Conservation (phyloP, 2,113 vertebrate genomes). For the Brachirus orientalis region DNA sequence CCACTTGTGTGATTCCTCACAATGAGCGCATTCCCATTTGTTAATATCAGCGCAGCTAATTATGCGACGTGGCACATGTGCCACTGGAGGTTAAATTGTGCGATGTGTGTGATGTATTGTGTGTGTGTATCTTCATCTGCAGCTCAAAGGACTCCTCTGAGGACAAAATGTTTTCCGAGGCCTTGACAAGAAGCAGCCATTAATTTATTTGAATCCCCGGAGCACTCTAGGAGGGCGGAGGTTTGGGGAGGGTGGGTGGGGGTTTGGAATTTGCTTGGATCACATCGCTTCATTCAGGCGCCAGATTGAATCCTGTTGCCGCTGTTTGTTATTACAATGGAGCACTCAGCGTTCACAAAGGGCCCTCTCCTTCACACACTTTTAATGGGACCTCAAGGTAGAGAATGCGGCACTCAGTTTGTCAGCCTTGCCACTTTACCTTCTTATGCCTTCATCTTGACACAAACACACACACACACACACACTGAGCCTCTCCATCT, state of each 20-base stretch:
- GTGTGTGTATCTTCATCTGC: neutral
- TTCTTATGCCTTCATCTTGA: slow-evolving; percentile 56
- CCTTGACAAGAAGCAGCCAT: slow-evolving; percentile 43
- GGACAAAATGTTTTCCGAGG: slow-evolving; percentile 22
- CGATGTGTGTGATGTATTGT: too few relatives aligned
- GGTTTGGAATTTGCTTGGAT: slow-evolving; percentile 43
- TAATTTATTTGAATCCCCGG: slow-evolving; percentile 37
- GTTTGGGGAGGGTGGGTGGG: neutral
- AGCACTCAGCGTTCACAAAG: slow-evolving; percentile 72
- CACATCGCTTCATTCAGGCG: slow-evolving; percentile 48
- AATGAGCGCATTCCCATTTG: neutral
- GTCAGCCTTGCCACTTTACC: slow-evolving; percentile 55
- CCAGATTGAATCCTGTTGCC: slow-evolving; percentile 61
- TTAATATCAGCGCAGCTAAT: neutral
- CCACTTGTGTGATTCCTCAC: neutral
- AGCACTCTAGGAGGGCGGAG: slow-evolving; percentile 40
- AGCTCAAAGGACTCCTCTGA: neutral
- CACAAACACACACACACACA: slow-evolving; percentile 24
- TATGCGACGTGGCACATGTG: neutral
- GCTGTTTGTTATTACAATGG: slow-evolving; percentile 71
- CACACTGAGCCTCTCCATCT: slow-evolving; percentile 8
- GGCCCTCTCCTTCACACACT: slow-evolving; percentile 59
- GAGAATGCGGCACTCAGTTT: slow-evolving; percentile 50
- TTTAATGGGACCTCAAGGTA: slow-evolving; percentile 67
- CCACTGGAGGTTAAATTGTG: neutral